Base-by-base conservation (phyloP, 2,113 vertebrate genomes). In the Callipepla squamata region DNA sequence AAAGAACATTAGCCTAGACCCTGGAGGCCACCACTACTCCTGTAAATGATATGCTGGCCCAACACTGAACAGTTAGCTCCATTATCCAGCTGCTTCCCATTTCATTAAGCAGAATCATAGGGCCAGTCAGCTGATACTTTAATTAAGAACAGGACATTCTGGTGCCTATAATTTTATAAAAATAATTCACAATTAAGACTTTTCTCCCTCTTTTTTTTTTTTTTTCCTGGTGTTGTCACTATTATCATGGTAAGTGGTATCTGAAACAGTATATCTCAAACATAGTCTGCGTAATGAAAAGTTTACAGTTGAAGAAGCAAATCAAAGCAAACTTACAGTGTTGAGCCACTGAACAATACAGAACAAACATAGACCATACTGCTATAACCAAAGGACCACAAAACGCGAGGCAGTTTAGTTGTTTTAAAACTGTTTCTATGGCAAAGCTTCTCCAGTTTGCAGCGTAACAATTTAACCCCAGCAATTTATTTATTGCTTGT, bases 231-330 rank as follows among this genome's bases (percentile, higher is more conserved):
- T 53, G 86, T 66, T 83, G 38, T 69, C 68, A 40, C 42, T 76
- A 28, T 67, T 61, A 34, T 7, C 34, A 40, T 0, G 0, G 2
- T 47, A 80, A 77, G 47, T 2, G 0, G 32, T 18, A 6, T 7
- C 68, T 38, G 47, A 66, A 68, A 78, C 34, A 30, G 28, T 45
- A 19, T 8, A 5, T 47, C 26, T 32, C n/a, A 34, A 50, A 1
- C 19, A 34, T 3, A 76, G 25, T 21, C 28, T 65, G 26, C 77
- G 20, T 38, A 80, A 63, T 28, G 16, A 32, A 62, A 74, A 74
- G 34, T 11, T 75, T 55, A 67, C 25, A 38, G 32, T 22, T 83
- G 47, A 88, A 34, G 50, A 80, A n/a, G 42, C 30, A 62, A 78
- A 93, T 59, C 4, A 48, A 83, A 69, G 20, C 30, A 81, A 30